A percentile compares a stretch with the other conserved stretches of the same genome.
Conservation (phyloP, 2,113 vertebrate species). For the Erythrocercus mccallii region DNA sequence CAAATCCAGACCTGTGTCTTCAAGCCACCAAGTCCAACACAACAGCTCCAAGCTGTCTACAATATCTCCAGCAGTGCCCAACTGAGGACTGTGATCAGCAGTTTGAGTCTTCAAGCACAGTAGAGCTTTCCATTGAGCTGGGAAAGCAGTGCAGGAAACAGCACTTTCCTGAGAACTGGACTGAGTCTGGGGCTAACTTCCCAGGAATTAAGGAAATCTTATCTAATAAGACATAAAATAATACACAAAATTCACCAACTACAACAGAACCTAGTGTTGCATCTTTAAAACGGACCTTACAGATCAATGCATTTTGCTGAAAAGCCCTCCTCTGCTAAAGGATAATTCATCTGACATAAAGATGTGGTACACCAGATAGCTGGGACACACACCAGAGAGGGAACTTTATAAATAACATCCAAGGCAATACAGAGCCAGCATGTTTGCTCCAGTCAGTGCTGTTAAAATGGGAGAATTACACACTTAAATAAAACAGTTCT, state of each 20-base stretch:
- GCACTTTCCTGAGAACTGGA: neutral
- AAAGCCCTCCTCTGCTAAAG: neutral
- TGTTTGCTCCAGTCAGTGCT: neutral
- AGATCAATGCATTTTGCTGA: neutral
- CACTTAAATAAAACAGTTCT: constrained; percentile 10
- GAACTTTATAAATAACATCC: neutral
- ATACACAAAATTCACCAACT: neutral
- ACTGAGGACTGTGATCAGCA: neutral
- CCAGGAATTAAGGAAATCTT: neutral
- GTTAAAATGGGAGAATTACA: neutral
- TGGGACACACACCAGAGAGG: neutral
- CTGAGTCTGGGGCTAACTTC: neutral
- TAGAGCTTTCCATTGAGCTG: neutral
- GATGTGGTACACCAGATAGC: neutral
- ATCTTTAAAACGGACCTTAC: neutral
- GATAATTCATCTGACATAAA: neutral
- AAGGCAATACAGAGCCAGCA: neutral
- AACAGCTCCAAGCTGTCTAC: neutral
- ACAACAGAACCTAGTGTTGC: neutral
- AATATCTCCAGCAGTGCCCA: neutral
- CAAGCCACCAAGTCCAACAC: neutral
- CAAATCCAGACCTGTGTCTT: neutral
- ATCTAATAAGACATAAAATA: neutral
- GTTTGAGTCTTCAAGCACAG: neutral
- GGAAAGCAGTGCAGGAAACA: neutral